Evolutionary conservation across 2,113 vertebrate genomes (phyloP), one percentile per base, ranked within the genome.

Genomic region (Pachycephala philippinensis): DNA sequence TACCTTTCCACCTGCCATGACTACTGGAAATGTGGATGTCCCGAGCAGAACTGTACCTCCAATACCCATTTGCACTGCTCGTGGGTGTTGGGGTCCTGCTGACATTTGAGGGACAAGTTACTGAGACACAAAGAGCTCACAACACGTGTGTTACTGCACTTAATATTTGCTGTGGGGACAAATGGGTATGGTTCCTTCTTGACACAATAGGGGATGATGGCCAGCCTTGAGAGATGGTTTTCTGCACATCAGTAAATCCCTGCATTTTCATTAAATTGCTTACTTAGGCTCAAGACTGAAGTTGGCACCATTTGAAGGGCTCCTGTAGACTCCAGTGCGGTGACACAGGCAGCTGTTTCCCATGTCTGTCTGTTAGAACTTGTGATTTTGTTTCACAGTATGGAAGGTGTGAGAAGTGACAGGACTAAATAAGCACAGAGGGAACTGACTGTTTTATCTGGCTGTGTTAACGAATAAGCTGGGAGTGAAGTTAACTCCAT

Each of bases 311-410:
- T 40, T 90, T 84, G 88, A 83, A 89, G 72, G 74, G 37, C 84
- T 93, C 44, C 63, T 17, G 65, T 21, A n/a, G 85, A n/a, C 91
- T 54, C 7, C 37, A 15, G 89, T 1, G 1, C 26, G 5, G 76
- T 66, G 78, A 56, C 81, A 72, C 22, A 30, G 93, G 54, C 93
- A 87, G 94, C 93, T 95, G 86, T 83, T 94, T 57, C 50, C 82
- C 33, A 1, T 53, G 65, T 47, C 81, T 79, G 69, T 74, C 93
- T 95, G 68, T 57, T 93, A 45, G 68, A 88, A 65, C 94, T 88
- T 97, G 92, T 92, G 90, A 90, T 91, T 94, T 92, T 70, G 71
- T 64, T 91, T 91, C 96, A 82, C 90, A 85, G 81, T 76, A 47
- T 66, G 89, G 80, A 70, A 91, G 87, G 80, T 92, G 90, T 1